phyloP scores from a whole-genome alignment of 35 echinoderm and acorn worm species.

The Patiria miniata region DNA sequence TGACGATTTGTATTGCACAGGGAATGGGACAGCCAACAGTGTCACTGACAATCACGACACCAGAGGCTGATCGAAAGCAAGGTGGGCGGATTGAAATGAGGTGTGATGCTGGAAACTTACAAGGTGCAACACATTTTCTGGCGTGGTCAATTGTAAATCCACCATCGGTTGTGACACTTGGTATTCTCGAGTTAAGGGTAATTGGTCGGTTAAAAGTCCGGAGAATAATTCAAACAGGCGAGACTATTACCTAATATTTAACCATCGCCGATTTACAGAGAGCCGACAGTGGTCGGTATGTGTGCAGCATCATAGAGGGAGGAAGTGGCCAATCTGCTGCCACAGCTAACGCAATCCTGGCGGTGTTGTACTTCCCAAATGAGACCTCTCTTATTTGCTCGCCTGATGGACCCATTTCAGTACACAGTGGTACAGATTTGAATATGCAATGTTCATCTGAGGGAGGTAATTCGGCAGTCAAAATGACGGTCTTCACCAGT shows the following conservation, averaged over 20 bases:
- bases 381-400: too few relatives aligned
- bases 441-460: too few relatives aligned
- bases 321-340: too few relatives aligned
- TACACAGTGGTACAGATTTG: too few relatives aligned
- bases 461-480: too few relatives aligned
- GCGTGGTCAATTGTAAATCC: neutral
- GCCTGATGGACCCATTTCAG: too few relatives aligned
- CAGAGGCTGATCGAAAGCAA: neutral
- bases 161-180: neutral
- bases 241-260: neutral
- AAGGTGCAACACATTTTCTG: neutral
- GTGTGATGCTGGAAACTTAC: neutral
- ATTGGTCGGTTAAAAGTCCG: neutral
- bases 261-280: neutral
- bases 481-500: too few relatives aligned
- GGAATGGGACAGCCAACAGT: neutral
- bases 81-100: neutral
- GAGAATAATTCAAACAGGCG: neutral
- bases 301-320: too few relatives aligned
- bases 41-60: neutral
- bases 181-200: neutral
- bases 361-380: too few relatives aligned
- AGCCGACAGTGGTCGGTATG: too few relatives aligned
- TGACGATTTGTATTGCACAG: neutral
- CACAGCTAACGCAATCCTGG: too few relatives aligned